A percentile compares a stretch with the other conserved stretches of the same genome.
Evolutionary conservation across 1,140 invertebrate genomes (phyloP).

Genomic region (Rhizoglyphus robini): DNA sequence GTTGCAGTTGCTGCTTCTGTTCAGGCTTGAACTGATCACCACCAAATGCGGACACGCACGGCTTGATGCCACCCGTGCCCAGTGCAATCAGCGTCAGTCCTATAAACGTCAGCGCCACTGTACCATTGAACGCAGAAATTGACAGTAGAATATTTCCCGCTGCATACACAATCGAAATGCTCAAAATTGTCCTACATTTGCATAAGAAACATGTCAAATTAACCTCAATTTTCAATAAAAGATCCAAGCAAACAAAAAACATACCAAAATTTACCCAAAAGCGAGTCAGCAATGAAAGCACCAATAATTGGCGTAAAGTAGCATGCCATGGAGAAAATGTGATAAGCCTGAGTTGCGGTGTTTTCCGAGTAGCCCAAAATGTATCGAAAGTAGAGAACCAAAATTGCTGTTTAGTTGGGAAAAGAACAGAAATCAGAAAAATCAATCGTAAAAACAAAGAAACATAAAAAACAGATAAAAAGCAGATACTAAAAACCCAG

Average conservation of each 20-base stretch:
- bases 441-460: conserved; percentile 1
- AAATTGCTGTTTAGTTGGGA: too few relatives aligned
- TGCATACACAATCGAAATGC: too few relatives aligned
- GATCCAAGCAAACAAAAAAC: too few relatives aligned
- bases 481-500: too few relatives aligned
- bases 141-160: conserved; percentile 69
- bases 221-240: too few relatives aligned
- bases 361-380: conserved; percentile 49
- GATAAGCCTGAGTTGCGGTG: conserved; percentile 61
- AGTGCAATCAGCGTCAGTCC: conserved; percentile 61
- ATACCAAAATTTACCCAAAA: conserved; percentile 59
- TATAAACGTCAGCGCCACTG: conserved; percentile 30
- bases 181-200: conserved; percentile 33
- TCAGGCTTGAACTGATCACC: conserved; percentile 72
- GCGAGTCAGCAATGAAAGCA: conserved; percentile 71
- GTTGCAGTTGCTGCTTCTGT: conserved; percentile 27
- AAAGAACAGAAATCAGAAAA: conserved; percentile 32
- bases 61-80: conserved; percentile 92
- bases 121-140: background rate
- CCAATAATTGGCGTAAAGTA: conserved; percentile 76
- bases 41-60: conserved; percentile 90
- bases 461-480: conserved; percentile 38
- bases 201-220: too few relatives aligned
- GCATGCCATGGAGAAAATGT: conserved; percentile 63
- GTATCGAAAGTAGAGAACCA: conserved; percentile 60